phyloP scores from a whole-genome alignment of 2,888 invertebrate species.

The Clanis bilineata region DNA sequence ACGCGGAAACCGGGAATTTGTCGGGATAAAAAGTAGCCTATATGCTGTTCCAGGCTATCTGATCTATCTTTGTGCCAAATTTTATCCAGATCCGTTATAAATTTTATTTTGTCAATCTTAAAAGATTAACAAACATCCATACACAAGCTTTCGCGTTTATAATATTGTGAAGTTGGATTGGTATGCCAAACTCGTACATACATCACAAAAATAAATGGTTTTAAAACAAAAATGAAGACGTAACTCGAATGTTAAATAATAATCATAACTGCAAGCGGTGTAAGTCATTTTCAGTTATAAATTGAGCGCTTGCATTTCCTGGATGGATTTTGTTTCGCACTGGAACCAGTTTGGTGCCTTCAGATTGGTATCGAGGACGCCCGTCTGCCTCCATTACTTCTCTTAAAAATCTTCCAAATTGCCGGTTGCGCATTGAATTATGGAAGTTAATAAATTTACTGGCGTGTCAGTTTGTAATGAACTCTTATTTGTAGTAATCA shows the following conservation, averaged over 20 bases:
- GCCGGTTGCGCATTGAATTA: conserved; percentile 13
- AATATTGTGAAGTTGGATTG: too few relatives aligned
- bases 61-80: too few relatives aligned
- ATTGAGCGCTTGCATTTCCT: background rate
- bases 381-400: conserved; percentile 15
- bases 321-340: conserved; percentile 1
- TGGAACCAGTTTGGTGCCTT: conserved; percentile 6
- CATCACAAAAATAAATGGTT: background rate
- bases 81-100: too few relatives aligned
- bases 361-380: conserved; percentile 7
- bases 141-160: too few relatives aligned
- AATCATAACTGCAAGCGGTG: conserved; percentile 7
- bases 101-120: too few relatives aligned
- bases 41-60: too few relatives aligned
- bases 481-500: background rate
- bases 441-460: conserved; percentile 10
- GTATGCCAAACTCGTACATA: background rate
- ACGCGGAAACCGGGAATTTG: too few relatives aligned
- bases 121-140: too few relatives aligned
- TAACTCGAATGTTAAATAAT: conserved; percentile 7
- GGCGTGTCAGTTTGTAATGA: conserved; percentile 7
- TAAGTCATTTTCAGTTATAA: conserved; percentile 10
- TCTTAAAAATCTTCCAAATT: conserved; percentile 17
- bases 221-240: conserved; percentile 8
- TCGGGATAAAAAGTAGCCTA: too few relatives aligned